A percentile compares a stretch with the other conserved stretches of the same genome.
Conservation (phyloP, 1,140 invertebrate species). For the Drosophila lacertosa region DNA sequence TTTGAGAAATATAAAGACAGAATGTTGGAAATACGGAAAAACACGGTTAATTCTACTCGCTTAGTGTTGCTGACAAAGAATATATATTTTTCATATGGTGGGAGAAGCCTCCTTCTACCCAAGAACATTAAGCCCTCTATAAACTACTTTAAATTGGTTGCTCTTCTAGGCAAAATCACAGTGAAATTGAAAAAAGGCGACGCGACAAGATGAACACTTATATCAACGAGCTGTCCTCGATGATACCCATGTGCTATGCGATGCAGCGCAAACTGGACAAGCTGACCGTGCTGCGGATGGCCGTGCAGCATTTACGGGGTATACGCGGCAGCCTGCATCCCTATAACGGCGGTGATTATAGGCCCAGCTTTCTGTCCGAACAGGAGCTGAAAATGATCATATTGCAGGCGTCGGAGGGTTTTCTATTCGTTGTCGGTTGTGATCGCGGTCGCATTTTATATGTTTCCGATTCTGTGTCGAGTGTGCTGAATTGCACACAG, state of each 20-base stretch:
- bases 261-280: conserved; percentile 97
- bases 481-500: conserved; percentile 93
- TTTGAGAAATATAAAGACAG: no score
- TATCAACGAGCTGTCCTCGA: conserved; percentile 94
- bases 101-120: no score
- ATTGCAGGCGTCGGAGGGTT: conserved; percentile 93
- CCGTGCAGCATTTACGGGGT: conserved; percentile 95
- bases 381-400: conserved; percentile 94
- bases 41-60: no score
- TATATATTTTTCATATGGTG: no score
- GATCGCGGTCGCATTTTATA: conserved; percentile 95
- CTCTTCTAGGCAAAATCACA: conserved; percentile 93
- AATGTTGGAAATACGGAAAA: no score
- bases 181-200: conserved; percentile 96
- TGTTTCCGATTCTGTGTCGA: conserved; percentile 95
- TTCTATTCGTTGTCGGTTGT: conserved; percentile 96
- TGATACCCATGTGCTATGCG: conserved; percentile 97
- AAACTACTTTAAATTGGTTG: no score
- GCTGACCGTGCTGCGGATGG: conserved; percentile 96
- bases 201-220: conserved; percentile 98
- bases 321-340: conserved; percentile 90
- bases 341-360: conserved; percentile 92
- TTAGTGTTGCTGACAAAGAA: no score
- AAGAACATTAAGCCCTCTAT: no score
- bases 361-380: conserved; percentile 94